Conservation (phyloP, 2,888 invertebrate species). For the Tenthredo distinguenda region DNA sequence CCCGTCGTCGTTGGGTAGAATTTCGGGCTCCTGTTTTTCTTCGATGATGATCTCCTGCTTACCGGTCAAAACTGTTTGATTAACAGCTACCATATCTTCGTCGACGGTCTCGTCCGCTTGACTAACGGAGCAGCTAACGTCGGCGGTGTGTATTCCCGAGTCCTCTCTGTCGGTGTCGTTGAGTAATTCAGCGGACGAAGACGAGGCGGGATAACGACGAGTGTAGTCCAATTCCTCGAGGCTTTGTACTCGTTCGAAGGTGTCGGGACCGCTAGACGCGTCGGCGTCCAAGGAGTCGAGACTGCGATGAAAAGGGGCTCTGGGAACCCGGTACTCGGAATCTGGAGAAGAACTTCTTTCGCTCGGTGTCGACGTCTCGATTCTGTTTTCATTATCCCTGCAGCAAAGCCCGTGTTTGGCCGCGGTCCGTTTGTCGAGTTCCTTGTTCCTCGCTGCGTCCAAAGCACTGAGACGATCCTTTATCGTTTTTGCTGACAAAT, state of each 20-base stretch:
- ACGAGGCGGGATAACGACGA: conserved; percentile 79
- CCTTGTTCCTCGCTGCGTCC: conserved; percentile 80
- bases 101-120: conserved; percentile 88
- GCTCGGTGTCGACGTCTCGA: conserved; percentile 72
- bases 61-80: conserved; percentile 52
- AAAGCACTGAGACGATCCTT: conserved; percentile 80
- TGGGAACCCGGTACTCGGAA: conserved; percentile 71
- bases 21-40: conserved; percentile 13
- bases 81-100: conserved; percentile 68
- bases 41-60: conserved; percentile 53
- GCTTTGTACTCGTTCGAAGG: conserved; percentile 84
- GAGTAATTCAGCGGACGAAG: conserved; percentile 82
- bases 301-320: conserved; percentile 81
- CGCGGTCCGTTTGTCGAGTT: conserved; percentile 72
- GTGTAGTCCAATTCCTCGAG: conserved; percentile 82
- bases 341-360: conserved; percentile 75
- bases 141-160: conserved; percentile 89
- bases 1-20: not conserved
- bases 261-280: conserved; percentile 78
- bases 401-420: conserved; percentile 70
- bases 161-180: conserved; percentile 87
- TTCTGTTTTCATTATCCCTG: conserved; percentile 64
- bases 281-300: conserved; percentile 84
- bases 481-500: conserved; percentile 64
- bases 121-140: conserved; percentile 87